Evolutionary conservation across 2,888 invertebrate genomes (phyloP).

Genomic region (Hydropsyche betteni): DNA sequence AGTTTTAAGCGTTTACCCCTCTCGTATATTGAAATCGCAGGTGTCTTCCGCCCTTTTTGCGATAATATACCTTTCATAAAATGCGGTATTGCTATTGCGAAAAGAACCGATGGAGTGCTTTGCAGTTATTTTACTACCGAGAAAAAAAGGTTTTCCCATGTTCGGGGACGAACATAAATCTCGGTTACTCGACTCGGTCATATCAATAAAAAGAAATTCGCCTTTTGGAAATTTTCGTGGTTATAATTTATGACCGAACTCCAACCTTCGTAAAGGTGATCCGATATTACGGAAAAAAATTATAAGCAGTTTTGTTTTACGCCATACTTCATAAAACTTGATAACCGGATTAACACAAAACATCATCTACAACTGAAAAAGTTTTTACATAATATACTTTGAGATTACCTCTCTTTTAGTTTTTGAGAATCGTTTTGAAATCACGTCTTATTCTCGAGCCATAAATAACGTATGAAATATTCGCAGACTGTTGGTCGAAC

Average conservation of each 20-base stretch:
- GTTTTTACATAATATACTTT: no score
- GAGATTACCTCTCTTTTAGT: no score
- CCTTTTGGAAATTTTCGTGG: conserved; percentile 31
- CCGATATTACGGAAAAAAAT: neutral
- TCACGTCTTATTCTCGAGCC: conserved; percentile 25
- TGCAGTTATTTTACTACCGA: conserved; percentile 44
- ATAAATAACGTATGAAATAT: conserved; percentile 44
- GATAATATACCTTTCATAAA: neutral
- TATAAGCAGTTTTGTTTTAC: neutral
- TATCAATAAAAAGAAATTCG: conserved; percentile 45
- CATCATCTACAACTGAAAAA: neutral
- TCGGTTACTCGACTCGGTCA: conserved; percentile 45
- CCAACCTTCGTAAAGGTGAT: neutral
- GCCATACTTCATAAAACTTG: neutral
- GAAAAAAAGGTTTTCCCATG: conserved; percentile 36
- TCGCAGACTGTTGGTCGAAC: conserved; percentile 36
- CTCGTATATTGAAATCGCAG: conserved; percentile 43
- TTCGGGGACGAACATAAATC: conserved; percentile 42
- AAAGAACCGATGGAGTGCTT: conserved; percentile 12
- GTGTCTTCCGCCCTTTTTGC: conserved; percentile 43
- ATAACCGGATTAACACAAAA: neutral
- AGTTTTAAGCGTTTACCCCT: neutral
- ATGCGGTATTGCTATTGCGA: neutral
- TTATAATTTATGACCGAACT: conserved; percentile 41
- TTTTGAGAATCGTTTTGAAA: conserved; percentile 6